Evolutionary conservation across 2,888 invertebrate genomes (phyloP).

Genomic region (Mythimna impura): DNA sequence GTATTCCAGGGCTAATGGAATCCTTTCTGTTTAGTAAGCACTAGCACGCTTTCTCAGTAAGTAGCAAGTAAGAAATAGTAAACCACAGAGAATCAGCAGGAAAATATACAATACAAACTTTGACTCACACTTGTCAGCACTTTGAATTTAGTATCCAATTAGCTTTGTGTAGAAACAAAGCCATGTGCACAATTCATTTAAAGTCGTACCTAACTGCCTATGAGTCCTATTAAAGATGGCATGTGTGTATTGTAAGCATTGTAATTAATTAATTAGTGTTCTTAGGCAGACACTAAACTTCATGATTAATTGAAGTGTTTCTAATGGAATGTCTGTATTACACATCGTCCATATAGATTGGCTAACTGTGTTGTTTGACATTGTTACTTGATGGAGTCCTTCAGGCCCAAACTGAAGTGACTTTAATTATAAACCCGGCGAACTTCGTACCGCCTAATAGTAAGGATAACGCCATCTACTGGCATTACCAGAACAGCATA

Average conservation of each 20-base stretch:
- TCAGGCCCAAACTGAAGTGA: not conserved
- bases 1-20: too few relatives aligned
- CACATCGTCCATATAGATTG: constrained; percentile 9
- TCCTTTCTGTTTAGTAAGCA: too few relatives aligned
- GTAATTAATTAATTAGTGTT: constrained; percentile 22
- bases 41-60: too few relatives aligned
- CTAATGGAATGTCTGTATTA: constrained; percentile 25
- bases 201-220: not conserved
- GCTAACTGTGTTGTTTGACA: not conserved
- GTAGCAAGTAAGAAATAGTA: too few relatives aligned
- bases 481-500: too few relatives aligned
- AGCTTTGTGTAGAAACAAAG: not conserved
- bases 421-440: not conserved
- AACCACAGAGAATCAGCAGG: too few relatives aligned
- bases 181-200: constrained; percentile 1
- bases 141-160: not conserved
- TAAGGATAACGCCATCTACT: too few relatives aligned
- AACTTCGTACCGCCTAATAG: too few relatives aligned
- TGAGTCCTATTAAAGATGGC: not conserved
- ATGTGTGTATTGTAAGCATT: constrained; percentile 10
- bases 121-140: not conserved
- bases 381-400: not conserved
- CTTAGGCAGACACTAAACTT: constrained; percentile 20
- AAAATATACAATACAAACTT: too few relatives aligned
- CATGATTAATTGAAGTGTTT: constrained; percentile 19